phyloP scores from a whole-genome alignment of 2,113 vertebrate genomes.

The Grammomys dolichurus region DNA sequence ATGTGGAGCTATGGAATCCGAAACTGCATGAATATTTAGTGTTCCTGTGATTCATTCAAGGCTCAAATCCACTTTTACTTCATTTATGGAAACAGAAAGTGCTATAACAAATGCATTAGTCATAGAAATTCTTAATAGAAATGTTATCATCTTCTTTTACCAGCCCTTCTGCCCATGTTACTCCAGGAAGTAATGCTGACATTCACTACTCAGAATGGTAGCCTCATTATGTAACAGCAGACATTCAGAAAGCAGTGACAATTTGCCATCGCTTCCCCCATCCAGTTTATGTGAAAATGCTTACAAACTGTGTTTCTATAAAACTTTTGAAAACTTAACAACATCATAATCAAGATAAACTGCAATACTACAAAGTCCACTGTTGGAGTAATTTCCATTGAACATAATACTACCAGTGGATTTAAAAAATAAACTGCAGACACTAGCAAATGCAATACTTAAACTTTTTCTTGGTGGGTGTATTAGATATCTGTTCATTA shows the following conservation, averaged over 20 bases:
- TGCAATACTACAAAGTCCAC: neutral
- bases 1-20: neutral
- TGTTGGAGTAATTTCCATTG: neutral
- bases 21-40: neutral
- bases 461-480: neutral
- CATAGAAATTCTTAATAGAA: neutral
- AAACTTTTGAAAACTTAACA: neutral
- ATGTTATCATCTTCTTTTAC: neutral
- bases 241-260: neutral
- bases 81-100: neutral
- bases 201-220: neutral
- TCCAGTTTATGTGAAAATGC: neutral
- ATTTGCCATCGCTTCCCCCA: neutral
- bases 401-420: neutral
- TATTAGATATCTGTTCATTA: neutral
- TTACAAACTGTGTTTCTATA: neutral
- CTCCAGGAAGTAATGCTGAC: fast-evolving
- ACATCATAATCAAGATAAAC: neutral
- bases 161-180: neutral
- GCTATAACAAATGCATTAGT: neutral
- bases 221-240: neutral
- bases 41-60: neutral
- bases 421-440: neutral
- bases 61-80: neutral
- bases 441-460: neutral